Evolutionary conservation across 2,113 vertebrate genomes (phyloP).

Genomic region (Strix uralensis): DNA sequence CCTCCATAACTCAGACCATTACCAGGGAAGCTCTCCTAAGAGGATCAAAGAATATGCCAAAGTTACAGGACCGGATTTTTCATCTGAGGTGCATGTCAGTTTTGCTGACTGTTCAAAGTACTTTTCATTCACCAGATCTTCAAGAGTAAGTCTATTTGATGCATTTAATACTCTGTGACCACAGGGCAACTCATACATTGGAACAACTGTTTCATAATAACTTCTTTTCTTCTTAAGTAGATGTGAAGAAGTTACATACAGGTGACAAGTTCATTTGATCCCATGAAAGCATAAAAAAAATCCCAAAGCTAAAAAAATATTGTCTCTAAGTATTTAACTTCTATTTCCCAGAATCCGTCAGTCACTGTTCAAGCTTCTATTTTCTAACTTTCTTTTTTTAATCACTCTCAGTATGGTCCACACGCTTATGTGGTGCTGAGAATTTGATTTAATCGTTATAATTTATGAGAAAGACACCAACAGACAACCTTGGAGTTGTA

Average conservation of each 20-base stretch:
- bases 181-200: not conserved
- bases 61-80: slow-evolving; percentile 1
- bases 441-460: not conserved
- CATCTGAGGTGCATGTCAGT: not conserved
- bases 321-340: not conserved
- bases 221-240: not conserved
- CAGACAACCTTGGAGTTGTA: not conserved
- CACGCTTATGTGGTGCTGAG: not conserved
- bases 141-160: not conserved
- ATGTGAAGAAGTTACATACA: not conserved
- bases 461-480: not conserved
- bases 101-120: not conserved
- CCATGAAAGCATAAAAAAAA: not conserved
- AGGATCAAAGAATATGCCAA: not conserved
- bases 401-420: not conserved
- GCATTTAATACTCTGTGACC: not conserved
- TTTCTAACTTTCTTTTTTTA: not conserved
- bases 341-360: not conserved
- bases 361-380: not conserved
- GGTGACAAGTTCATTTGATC: not conserved
- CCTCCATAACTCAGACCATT: not conserved
- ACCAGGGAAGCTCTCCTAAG: not conserved
- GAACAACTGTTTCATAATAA: not conserved
- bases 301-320: not conserved
- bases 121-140: not conserved